phyloP scores from a whole-genome alignment of 2,888 invertebrate genomes.

The Erynnis tages region DNA sequence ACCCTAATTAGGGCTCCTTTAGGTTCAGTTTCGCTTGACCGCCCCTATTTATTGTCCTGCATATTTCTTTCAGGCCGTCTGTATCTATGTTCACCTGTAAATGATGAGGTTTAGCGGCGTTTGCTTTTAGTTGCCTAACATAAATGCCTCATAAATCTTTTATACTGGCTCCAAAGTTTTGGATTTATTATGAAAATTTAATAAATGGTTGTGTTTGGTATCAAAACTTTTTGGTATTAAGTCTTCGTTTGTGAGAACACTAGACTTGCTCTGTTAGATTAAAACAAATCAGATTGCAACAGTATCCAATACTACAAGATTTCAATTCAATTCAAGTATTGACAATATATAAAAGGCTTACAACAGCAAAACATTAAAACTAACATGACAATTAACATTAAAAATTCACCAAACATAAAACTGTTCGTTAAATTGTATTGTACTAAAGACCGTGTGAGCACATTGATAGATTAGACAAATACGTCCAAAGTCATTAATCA shows the following conservation, averaged over 20 bases:
- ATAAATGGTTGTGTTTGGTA: neutral
- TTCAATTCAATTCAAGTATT: too few relatives aligned
- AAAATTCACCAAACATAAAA: too few relatives aligned
- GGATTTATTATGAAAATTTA: neutral
- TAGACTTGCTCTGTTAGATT: too few relatives aligned
- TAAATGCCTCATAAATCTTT: neutral
- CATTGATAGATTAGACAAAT: neutral
- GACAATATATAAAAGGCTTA: too few relatives aligned
- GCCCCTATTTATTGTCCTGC: slow-evolving; percentile 4
- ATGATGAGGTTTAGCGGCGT: slow-evolving; percentile 10
- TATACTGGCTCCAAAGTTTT: neutral
- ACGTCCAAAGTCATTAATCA: slow-evolving; percentile 13
- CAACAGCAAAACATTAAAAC: too few relatives aligned
- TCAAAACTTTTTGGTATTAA: too few relatives aligned
- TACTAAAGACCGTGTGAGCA: too few relatives aligned
- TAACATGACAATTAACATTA: too few relatives aligned
- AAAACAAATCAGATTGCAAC: too few relatives aligned
- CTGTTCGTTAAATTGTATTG: too few relatives aligned
- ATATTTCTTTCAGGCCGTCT: slow-evolving; percentile 10
- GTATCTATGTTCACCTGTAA: slow-evolving; percentile 12
- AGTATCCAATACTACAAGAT: too few relatives aligned
- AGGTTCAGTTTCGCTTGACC: slow-evolving; percentile 10
- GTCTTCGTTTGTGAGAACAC: too few relatives aligned
- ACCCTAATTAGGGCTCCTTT: slow-evolving; percentile 10
- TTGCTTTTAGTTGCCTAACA: slow-evolving; percentile 2